Percentiles rank a stretch among this genome's conserved stretches.
These are phyloP conservation scores for Hydrolagus colliei DNA, from an alignment of 2,797 vertebrate species.

Conservation along the genomic window DNA sequence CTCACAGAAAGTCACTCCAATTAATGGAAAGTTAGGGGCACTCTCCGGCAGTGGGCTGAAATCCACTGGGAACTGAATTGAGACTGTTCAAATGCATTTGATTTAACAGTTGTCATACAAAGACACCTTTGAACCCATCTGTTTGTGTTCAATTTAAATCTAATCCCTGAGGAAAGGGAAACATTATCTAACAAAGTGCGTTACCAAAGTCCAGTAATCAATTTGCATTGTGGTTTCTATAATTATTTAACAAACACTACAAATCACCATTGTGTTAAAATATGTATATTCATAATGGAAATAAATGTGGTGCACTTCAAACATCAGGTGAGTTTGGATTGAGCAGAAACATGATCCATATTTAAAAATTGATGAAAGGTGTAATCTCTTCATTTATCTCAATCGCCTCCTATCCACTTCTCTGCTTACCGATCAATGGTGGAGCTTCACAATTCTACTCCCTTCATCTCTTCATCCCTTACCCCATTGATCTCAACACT, in stretches of 20 bases:
- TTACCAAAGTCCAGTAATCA: slow-evolving; percentile 1
- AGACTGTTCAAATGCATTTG: neutral
- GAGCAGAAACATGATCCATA: too few species aligned
- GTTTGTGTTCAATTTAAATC: slow-evolving; percentile 15
- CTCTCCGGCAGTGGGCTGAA: neutral
- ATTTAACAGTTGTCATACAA: neutral
- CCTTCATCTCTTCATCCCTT: too few species aligned
- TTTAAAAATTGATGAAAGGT: too few species aligned
- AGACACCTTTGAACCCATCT: slow-evolving; percentile 1
- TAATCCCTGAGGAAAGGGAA: slow-evolving; percentile 7
- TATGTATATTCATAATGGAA: too few species aligned
- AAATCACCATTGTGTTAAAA: too few species aligned
- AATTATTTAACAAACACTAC: neutral
- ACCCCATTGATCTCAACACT: too few species aligned
- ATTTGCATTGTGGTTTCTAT: slow-evolving; percentile 4
- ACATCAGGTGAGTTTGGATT: too few species aligned
- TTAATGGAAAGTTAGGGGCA: neutral
- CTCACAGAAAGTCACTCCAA: neutral
- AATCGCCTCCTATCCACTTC: too few species aligned
- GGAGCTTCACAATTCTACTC: too few species aligned
- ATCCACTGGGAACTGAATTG: neutral
- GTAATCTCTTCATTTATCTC: too few species aligned
- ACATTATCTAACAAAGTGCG: neutral
- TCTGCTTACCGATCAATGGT: too few species aligned
- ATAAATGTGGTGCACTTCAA: too few species aligned